Base-by-base conservation (phyloP, 2,888 invertebrate species). In the Zaprionus obscuricornis region DNA sequence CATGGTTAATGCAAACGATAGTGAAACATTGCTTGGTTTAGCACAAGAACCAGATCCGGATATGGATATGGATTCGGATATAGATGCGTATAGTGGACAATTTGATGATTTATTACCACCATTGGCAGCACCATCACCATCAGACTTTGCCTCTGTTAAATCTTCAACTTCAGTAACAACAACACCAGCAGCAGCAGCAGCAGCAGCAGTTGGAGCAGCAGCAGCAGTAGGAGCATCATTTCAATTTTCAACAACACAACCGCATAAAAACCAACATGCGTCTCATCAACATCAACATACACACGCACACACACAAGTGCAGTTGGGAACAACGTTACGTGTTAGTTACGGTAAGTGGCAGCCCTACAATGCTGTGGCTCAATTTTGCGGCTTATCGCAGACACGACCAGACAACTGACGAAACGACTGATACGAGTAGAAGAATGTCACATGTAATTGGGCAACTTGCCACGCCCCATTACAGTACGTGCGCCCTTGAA, bases 321-420 rank as follows among this genome's bases (percentile, higher is more conserved):
- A 64, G 50, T 14, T 54, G 29, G 50, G 52, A 17, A 64, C 67
- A 29, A 71, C 68, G 47, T 51, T 66, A 52, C 68, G 66, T 42
- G 55, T 49, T 45, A 66, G 66, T 51, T 66, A 69, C 72, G 68
- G 68, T 69, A 71, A 71, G 68, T 66, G 50, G 24, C 37, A 46
- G 36, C 8, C n/a, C n/a, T n/a, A n/a, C n/a, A n/a, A n/a, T n/a
- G n/a, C n/a, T n/a, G 13, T 22, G 1, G 22, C 65, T 66, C 51
- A 58, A 65, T 58, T 65, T 40, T 51, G 57, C 31, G 57, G 57
- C n/a, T 58, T 47, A 39, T 13, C 24, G n/a, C n/a, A n/a, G n/a
- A n/a, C n/a, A n/a, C n/a, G n/a, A n/a, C n/a, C n/a, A n/a, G n/a
- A n/a, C n/a, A n/a, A n/a, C n/a, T n/a, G n/a, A n/a, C n/a, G n/a